These are phyloP conservation scores for Stigmatopora nigra DNA, from an alignment of 2,113 vertebrate genomes.

Conservation along the genomic window DNA sequence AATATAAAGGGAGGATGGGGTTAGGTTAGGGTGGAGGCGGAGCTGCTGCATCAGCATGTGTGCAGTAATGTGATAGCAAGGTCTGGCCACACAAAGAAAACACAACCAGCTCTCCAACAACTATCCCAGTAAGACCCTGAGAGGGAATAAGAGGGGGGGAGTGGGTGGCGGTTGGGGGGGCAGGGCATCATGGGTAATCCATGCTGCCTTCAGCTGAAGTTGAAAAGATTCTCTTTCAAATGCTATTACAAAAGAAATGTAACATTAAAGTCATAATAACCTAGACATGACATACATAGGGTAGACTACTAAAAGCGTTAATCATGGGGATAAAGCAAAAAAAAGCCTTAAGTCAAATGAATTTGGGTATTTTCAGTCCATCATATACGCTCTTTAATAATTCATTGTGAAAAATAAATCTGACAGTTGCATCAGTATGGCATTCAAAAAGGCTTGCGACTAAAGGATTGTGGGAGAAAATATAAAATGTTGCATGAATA, in stretches of 20 bases:
- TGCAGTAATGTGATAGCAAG: slow-evolving; percentile 70
- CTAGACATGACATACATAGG: not conserved
- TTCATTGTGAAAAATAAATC: not conserved
- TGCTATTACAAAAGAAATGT: not conserved
- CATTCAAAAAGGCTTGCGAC: not conserved
- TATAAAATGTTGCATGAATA: not conserved
- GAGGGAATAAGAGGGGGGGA: slow-evolving; percentile 34
- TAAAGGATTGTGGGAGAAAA: not conserved
- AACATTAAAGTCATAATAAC: not conserved
- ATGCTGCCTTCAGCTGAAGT: slow-evolving; percentile 35
- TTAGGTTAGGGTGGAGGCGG: slow-evolving; percentile 11
- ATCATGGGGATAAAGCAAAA: not conserved
- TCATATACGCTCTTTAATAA: not conserved
- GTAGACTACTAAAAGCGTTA: not conserved
- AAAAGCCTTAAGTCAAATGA: not conserved
- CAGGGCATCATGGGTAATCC: slow-evolving; percentile 44
- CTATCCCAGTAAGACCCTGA: slow-evolving; percentile 50
- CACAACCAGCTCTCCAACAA: slow-evolving; percentile 62
- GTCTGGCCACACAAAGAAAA: slow-evolving; percentile 71
- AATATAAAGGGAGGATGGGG: slow-evolving; percentile 9
- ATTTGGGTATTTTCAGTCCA: not conserved
- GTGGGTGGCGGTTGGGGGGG: slow-evolving; percentile 15
- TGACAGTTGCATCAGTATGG: not conserved
- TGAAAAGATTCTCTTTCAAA: slow-evolving; percentile 17
- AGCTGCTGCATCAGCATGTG: slow-evolving; percentile 73